These are phyloP conservation scores for Carcinoscorpius rotundicauda DNA, from an alignment of 1,140 invertebrate genomes.

Conservation along the genomic window DNA sequence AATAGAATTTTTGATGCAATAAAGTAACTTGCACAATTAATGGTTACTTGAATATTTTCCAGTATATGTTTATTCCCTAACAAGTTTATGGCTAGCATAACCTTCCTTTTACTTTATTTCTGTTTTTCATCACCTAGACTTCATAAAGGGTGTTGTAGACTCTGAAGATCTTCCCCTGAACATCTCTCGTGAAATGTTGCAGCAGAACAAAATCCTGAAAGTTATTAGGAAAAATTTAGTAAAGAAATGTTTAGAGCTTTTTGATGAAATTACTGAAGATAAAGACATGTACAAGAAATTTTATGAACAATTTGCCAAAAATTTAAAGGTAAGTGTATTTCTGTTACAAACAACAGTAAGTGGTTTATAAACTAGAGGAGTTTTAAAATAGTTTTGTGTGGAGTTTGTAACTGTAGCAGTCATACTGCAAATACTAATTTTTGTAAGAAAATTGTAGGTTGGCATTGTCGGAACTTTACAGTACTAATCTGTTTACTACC, in stretches of 20 bases:
- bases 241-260: constrained; percentile 94
- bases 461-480: no score
- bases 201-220: constrained; percentile 97
- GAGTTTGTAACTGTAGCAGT: no score
- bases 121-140: constrained; percentile 39
- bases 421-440: constrained; percentile 1
- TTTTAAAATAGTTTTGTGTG: no score
- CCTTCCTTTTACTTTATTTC: constrained; percentile 8
- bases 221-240: constrained; percentile 96
- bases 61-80: no score
- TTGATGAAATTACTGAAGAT: constrained; percentile 89
- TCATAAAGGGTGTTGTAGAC: constrained; percentile 94
- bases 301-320: constrained; percentile 97
- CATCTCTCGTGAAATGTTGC: constrained; percentile 97
- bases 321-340: constrained; percentile 53
- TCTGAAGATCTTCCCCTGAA: constrained; percentile 95
- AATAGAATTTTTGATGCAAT: no score
- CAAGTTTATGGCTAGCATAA: no score
- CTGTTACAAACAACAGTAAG: no score
- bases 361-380: no score
- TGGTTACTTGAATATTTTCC: no score
- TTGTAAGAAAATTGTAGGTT: no score
- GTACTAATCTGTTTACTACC: no score
- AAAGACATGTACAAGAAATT: constrained; percentile 98
- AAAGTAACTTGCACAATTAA: no score